Evolutionary conservation across 2,888 invertebrate genomes (phyloP).

Genomic region (Mythimna impura): DNA sequence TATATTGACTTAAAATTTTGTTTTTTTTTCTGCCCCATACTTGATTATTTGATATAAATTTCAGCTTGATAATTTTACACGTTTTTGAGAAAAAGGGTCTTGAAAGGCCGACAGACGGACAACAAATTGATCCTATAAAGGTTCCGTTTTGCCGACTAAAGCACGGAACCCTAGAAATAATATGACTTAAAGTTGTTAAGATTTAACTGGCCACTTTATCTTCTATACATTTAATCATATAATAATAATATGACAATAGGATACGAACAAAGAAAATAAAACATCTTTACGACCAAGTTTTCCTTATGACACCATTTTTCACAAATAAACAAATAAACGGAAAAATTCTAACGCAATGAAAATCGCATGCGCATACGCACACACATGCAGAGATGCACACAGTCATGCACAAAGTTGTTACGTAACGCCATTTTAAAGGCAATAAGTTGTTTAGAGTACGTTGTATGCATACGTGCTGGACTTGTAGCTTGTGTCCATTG

Average conservation of each 20-base stretch:
- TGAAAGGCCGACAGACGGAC: no score
- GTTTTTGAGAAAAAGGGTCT: no score
- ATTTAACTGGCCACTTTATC: no score
- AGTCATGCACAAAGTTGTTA: constrained; percentile 65
- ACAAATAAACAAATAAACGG: constrained; percentile 65
- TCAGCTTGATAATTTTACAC: no score
- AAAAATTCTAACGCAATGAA: constrained; percentile 72
- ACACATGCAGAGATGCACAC: constrained; percentile 48
- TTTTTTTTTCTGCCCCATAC: no score
- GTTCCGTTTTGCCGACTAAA: no score
- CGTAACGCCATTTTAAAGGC: constrained; percentile 82
- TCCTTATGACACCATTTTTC: constrained; percentile 54
- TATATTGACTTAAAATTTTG: no score
- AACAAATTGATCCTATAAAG: no score
- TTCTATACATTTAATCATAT: not conserved
- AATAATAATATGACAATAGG: not conserved
- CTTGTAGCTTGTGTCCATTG: constrained; percentile 74
- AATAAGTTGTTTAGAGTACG: constrained; percentile 80
- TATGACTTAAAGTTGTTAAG: no score
- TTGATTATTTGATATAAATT: no score
- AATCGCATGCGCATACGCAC: constrained; percentile 62
- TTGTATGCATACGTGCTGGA: constrained; percentile 72
- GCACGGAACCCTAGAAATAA: no score
- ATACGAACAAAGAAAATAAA: constrained; percentile 8
- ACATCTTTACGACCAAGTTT: constrained; percentile 41